Conservation (phyloP, 2,113 vertebrate genomes). For the western clawed frog (Xenopus tropicalis) region DNA sequence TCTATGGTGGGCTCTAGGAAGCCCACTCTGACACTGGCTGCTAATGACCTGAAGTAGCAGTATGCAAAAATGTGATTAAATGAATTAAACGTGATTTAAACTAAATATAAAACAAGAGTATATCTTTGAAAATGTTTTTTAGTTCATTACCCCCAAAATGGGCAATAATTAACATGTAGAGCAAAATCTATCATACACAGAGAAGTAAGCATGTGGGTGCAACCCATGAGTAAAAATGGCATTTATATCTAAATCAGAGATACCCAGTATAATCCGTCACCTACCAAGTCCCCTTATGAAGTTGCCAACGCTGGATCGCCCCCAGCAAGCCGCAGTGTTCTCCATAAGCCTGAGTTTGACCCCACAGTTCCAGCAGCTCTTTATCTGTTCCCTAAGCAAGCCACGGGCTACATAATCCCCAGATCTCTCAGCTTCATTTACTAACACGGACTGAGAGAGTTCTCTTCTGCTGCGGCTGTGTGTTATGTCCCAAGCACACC, state of each 20-base stretch:
- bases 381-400: neutral
- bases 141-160: no score
- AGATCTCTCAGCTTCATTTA: slow-evolving; percentile 45
- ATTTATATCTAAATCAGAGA: neutral
- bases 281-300: slow-evolving; percentile 94
- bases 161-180: no score
- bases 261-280: slow-evolving; percentile 53
- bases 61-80: no score
- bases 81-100: no score
- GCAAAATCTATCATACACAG: no score
- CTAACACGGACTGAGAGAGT: slow-evolving; percentile 22
- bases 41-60: no score
- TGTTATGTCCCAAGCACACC: slow-evolving; percentile 56
- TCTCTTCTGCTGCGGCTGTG: slow-evolving; percentile 51
- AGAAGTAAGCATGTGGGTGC: no score
- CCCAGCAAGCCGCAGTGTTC: slow-evolving; percentile 85
- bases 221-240: no score
- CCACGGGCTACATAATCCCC: slow-evolving; percentile 52
- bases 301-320: slow-evolving; percentile 84
- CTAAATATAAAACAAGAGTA: no score
- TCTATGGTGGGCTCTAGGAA: no score
- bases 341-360: slow-evolving; percentile 72
- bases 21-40: no score
- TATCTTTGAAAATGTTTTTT: no score
- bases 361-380: slow-evolving; percentile 48